These are phyloP conservation scores for Amiota mariae DNA, from an alignment of 2,888 invertebrate species.

Conservation along the genomic window DNA sequence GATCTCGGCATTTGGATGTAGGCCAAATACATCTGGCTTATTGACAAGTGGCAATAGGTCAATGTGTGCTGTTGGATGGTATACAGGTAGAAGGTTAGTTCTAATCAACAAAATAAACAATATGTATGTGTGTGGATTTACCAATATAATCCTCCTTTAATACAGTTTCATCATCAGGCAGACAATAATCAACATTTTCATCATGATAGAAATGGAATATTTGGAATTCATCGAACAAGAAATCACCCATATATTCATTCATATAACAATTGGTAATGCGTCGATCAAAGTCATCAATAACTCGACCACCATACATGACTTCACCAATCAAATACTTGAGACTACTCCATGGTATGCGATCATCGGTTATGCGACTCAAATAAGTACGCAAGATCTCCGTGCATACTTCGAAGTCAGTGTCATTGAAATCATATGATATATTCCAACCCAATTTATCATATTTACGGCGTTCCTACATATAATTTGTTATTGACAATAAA, in stretches of 20 bases:
- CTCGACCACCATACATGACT: slow-evolving; percentile 95
- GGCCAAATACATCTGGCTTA: slow-evolving; percentile 92
- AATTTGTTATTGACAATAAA: not conserved
- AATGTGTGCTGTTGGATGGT: slow-evolving; percentile 78
- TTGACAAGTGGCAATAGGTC: slow-evolving; percentile 88
- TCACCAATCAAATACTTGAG: slow-evolving; percentile 94
- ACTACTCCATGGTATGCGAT: slow-evolving; percentile 89
- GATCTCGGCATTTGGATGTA: slow-evolving; percentile 96
- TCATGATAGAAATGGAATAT: slow-evolving; percentile 92
- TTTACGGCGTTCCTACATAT: slow-evolving; percentile 85
- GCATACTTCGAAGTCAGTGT: slow-evolving; percentile 93
- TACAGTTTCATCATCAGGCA: slow-evolving; percentile 79
- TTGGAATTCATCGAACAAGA: slow-evolving; percentile 91
- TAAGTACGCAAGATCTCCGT: slow-evolving; percentile 89
- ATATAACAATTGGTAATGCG: slow-evolving; percentile 90
- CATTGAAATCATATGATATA: slow-evolving; percentile 93
- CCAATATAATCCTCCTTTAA: slow-evolving; percentile 83
- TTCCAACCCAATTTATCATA: slow-evolving; percentile 97
- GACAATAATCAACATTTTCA: slow-evolving; percentile 82
- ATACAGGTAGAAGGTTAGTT: not conserved
- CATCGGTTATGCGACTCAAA: slow-evolving; percentile 79
- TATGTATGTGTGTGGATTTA: slow-evolving; percentile 61
- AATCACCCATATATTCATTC: slow-evolving; percentile 96
- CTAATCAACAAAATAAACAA: not conserved
- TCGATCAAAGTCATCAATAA: slow-evolving; percentile 93